phyloP scores from a whole-genome alignment of 2,113 vertebrate species.

The Paradisaea rubra region DNA sequence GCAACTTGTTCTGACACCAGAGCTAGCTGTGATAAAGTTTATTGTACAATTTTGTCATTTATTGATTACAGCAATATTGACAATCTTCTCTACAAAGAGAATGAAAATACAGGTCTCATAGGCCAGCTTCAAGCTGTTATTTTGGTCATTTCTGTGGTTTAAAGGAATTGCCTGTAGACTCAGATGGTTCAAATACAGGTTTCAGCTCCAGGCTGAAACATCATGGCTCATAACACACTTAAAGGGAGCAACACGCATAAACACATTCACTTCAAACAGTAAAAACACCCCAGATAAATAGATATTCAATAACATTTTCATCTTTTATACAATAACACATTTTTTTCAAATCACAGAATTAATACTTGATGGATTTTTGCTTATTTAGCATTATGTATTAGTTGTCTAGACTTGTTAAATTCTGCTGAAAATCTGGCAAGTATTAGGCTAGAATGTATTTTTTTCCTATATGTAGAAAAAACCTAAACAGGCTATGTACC shows the following conservation, averaged over 20 bases:
- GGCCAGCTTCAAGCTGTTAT: background rate
- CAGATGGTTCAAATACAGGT: background rate
- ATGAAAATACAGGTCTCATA: background rate
- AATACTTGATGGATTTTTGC: background rate
- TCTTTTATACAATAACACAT: rapidly evolving
- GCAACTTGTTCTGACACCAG: background rate
- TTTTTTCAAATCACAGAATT: background rate
- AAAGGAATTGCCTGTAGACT: background rate
- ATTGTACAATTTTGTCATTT: background rate
- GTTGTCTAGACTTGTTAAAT: background rate
- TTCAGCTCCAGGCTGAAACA: background rate
- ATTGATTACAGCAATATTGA: background rate
- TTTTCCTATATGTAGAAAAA: background rate
- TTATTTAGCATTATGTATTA: background rate
- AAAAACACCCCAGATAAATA: background rate
- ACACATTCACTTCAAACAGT: background rate
- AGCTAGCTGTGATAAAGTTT: background rate
- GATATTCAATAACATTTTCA: background rate
- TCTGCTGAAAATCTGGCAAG: background rate
- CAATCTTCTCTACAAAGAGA: background rate
- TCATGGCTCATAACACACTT: background rate
- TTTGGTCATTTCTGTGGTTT: background rate
- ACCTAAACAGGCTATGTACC: rapidly evolving
- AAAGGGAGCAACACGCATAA: background rate
- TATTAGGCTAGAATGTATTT: background rate